phyloP scores from a whole-genome alignment of 2,797 vertebrate species.

The Chaetodon trifasciatus region DNA sequence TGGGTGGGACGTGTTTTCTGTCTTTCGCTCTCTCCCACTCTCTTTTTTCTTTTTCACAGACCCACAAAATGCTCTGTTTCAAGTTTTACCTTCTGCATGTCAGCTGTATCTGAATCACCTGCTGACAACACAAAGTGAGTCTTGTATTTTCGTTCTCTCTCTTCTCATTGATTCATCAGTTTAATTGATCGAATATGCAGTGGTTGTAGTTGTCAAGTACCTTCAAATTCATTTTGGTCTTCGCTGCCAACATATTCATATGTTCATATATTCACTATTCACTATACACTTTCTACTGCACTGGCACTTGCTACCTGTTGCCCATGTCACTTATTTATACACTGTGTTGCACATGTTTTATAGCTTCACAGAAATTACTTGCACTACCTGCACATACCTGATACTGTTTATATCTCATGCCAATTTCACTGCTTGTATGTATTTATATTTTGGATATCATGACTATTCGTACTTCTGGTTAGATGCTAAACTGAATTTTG shows the following conservation, averaged over 20 bases:
- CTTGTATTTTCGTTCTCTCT: conserved; percentile 28
- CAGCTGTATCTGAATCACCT: conserved; percentile 40
- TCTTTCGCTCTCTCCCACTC: not conserved
- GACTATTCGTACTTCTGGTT: too few species aligned
- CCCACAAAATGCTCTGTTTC: conserved; percentile 40
- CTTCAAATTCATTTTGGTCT: not conserved
- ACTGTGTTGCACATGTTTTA: too few species aligned
- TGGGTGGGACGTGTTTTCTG: not conserved
- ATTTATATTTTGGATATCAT: too few species aligned
- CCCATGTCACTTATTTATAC: too few species aligned
- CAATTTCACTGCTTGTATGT: too few species aligned
- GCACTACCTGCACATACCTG: too few species aligned
- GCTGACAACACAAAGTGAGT: conserved; percentile 49
- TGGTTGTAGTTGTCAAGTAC: not conserved
- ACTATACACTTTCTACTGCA: too few species aligned
- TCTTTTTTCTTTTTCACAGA: not conserved
- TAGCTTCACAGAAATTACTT: too few species aligned
- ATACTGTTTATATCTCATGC: too few species aligned
- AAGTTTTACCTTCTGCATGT: conserved; percentile 18
- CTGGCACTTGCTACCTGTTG: too few species aligned
- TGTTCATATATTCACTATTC: too few species aligned
- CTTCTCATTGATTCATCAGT: conserved; percentile 23
- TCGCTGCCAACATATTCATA: conserved; percentile 11
- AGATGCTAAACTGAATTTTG: too few species aligned
- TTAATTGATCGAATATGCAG: conserved; percentile 20